A percentile compares a stretch with the other conserved stretches of the same genome.
These are phyloP conservation scores for Penaeus monodon DNA, from an alignment of 2,888 invertebrate genomes.

Conservation along the genomic window DNA sequence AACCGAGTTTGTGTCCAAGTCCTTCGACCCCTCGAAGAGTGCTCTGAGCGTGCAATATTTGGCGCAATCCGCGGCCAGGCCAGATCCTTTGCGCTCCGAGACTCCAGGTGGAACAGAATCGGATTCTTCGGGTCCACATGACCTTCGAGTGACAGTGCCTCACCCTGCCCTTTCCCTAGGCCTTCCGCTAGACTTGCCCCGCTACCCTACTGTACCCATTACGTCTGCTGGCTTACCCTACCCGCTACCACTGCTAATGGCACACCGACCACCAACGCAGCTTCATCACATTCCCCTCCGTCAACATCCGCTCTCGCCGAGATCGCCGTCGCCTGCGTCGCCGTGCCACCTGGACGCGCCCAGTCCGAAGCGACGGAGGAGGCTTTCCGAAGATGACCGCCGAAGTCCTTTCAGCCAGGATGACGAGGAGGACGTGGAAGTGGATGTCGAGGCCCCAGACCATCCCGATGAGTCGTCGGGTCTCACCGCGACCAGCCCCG, in stretches of 20 bases:
- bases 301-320: constrained; percentile 38
- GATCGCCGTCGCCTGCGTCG: constrained; percentile 41
- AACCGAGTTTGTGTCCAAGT: constrained; percentile 64
- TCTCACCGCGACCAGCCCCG: constrained; percentile 1
- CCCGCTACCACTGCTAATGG: constrained; percentile 47
- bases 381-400: constrained; percentile 28
- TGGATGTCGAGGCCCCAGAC: constrained; percentile 59
- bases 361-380: constrained; percentile 41
- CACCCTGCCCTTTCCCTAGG: constrained; percentile 49
- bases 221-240: constrained; percentile 36
- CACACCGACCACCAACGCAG: constrained; percentile 20
- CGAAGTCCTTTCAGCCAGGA: constrained; percentile 13
- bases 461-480: constrained; percentile 39
- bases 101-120: constrained; percentile 47
- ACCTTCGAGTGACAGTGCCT: constrained; percentile 48
- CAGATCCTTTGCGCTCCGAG: constrained; percentile 44
- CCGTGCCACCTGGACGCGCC: constrained; percentile 17
- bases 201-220: constrained; percentile 46
- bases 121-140: constrained; percentile 42
- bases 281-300: constrained; percentile 31
- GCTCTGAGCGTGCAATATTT: constrained; percentile 64
- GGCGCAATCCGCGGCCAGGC: constrained; percentile 63
- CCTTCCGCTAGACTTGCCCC: constrained; percentile 48
- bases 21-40: constrained; percentile 64
- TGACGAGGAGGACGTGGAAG: constrained; percentile 62